phyloP scores from a whole-genome alignment of 2,797 vertebrate genomes.

The Dromococcyx pavoninus region DNA sequence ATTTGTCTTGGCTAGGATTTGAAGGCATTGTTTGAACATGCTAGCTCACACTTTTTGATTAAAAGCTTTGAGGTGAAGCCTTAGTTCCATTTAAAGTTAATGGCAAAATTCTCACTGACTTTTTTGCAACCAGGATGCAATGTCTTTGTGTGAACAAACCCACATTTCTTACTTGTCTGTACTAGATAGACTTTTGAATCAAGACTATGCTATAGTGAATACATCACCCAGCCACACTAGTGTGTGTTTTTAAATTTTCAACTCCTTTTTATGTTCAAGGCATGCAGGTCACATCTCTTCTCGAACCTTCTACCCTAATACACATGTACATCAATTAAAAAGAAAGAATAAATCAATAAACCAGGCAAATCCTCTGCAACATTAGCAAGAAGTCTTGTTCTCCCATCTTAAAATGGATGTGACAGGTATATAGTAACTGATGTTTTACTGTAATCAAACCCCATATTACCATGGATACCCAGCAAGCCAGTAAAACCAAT shows the following conservation, averaged over 20 bases:
- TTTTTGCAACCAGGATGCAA: slow-evolving; percentile 17
- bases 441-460: not conserved
- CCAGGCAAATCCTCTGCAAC: not conserved
- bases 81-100: slow-evolving; percentile 38
- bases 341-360: not conserved
- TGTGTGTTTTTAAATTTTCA: slow-evolving; percentile 5
- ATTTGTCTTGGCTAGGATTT: not conserved
- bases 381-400: not conserved
- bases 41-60: slow-evolving; percentile 59
- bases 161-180: slow-evolving; percentile 1
- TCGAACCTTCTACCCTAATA: accelerated
- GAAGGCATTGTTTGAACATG: slow-evolving; percentile 45
- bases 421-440: not conserved
- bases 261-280: not conserved
- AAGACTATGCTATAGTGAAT: not conserved
- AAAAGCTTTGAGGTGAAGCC: slow-evolving; percentile 32
- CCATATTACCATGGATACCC: not conserved
- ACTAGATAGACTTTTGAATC: slow-evolving; percentile 13
- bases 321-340: not conserved
- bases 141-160: slow-evolving; percentile 18
- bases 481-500: not conserved
- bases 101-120: slow-evolving; percentile 47
- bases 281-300: not conserved
- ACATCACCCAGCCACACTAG: not conserved
- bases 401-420: not conserved